Percentiles rank a stretch among this genome's conserved stretches.
phyloP scores from a whole-genome alignment of 2,797 vertebrate genomes.

The Cyprinella venusta region DNA sequence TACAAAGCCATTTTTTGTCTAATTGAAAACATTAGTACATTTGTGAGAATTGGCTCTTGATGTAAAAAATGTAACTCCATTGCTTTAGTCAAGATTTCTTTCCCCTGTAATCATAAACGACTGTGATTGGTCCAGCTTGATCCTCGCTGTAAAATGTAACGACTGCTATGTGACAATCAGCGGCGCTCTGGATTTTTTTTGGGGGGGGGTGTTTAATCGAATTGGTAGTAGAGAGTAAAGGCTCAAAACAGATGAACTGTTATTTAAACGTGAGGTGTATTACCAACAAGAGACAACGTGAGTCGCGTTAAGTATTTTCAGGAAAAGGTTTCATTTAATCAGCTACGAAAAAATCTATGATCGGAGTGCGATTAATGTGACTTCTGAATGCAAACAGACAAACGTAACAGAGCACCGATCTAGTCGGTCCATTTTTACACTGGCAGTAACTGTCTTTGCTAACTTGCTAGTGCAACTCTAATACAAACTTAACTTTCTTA shows the following conservation, averaged over 20 bases:
- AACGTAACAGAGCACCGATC: conserved; percentile 10
- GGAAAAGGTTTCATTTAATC: too few species aligned
- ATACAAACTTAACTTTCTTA: not conserved
- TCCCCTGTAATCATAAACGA: not conserved
- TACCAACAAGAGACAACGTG: not conserved
- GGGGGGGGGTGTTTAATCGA: not conserved
- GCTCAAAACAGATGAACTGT: not conserved
- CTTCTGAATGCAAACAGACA: conserved; percentile 26
- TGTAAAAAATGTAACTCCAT: not conserved
- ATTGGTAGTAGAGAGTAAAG: not conserved
- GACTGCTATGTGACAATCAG: not conserved
- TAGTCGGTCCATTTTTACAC: conserved; percentile 17
- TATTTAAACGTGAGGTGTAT: not conserved
- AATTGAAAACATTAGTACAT: not conserved
- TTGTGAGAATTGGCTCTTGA: not conserved
- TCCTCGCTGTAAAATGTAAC: not conserved
- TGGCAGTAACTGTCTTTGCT: conserved; percentile 2
- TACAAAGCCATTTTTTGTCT: not conserved
- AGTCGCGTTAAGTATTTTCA: not conserved
- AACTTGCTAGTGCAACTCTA: conserved; percentile 6
- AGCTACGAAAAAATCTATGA: not conserved
- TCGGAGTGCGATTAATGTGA: conserved; percentile 31
- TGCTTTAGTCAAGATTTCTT: not conserved
- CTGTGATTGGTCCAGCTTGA: not conserved
- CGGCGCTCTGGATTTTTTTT: fast-evolving